Conservation (phyloP, 2,113 vertebrate genomes). For the Ptilorrhoa leucosticta region DNA sequence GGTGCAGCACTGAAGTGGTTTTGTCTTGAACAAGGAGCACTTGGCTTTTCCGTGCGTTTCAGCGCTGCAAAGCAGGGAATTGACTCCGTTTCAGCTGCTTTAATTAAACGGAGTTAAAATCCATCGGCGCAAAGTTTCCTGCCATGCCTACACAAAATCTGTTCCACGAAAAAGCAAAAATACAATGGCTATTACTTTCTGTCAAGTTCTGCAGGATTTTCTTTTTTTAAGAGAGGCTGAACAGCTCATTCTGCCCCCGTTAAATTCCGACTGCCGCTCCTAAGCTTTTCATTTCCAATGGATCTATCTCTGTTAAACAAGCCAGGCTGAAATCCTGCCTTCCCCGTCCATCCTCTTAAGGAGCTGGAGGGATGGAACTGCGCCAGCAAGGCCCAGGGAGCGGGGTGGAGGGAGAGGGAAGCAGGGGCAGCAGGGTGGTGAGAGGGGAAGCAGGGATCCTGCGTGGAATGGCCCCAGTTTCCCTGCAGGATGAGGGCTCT, state of each 20-base stretch:
- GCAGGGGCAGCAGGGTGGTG: not conserved
- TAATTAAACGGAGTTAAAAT: conserved; percentile 46
- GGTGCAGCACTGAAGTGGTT: not conserved
- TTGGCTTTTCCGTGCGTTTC: not conserved
- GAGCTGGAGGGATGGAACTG: not conserved
- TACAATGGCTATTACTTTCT: conserved; percentile 30
- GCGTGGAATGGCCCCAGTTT: accelerated
- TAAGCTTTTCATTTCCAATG: not conserved
- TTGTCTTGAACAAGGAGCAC: not conserved
- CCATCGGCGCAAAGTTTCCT: not conserved
- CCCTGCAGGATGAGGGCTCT: not conserved
- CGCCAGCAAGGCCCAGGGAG: not conserved
- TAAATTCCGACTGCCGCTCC: not conserved
- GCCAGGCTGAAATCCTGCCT: not conserved
- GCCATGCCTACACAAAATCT: conserved; percentile 27
- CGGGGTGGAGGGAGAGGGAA: not conserved
- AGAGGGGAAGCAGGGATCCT: not conserved
- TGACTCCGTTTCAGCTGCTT: not conserved
- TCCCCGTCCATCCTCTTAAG: not conserved
- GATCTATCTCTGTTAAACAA: conserved; percentile 2
- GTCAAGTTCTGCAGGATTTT: not conserved
- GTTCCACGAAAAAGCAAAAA: not conserved
- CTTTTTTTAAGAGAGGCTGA: not conserved
- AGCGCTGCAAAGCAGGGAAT: not conserved
- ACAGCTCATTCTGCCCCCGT: not conserved